A percentile compares a stretch with the other conserved stretches of the same genome.
Conservation (phyloP, 2,888 invertebrate species). For the Dicroscelio sp. region DNA sequence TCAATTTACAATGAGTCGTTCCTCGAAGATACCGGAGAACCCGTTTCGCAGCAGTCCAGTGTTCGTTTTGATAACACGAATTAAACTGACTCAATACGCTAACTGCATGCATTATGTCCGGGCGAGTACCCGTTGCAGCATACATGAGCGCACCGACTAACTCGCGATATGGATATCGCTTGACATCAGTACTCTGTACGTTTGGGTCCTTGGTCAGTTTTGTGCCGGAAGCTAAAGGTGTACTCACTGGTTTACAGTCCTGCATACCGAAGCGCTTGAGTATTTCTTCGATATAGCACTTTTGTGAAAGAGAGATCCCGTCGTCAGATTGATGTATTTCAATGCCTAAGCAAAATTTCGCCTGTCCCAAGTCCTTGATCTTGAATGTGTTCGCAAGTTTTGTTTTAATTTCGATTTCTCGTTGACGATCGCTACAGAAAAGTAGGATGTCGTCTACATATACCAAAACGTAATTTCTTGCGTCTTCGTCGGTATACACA, state of each 20-base stretch:
- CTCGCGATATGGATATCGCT: not conserved
- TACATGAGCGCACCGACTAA: not conserved
- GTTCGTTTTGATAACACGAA: not conserved
- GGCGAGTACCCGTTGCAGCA: not conserved
- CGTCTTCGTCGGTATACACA: not conserved
- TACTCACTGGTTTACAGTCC: not conserved
- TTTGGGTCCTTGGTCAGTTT: not conserved
- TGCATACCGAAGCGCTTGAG: constrained; percentile 28
- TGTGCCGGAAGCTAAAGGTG: not conserved
- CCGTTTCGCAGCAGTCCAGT: not conserved
- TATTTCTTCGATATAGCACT: not conserved
- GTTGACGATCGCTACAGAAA: not conserved
- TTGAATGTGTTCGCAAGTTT: constrained; percentile 64
- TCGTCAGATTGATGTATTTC: constrained; percentile 70
- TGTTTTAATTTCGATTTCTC: not conserved
- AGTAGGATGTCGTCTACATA: not conserved
- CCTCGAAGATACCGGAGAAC: not conserved
- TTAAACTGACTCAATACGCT: not conserved
- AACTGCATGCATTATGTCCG: not conserved
- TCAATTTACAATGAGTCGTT: not conserved
- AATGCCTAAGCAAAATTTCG: constrained; percentile 81
- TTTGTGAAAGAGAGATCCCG: not conserved
- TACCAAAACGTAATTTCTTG: not conserved
- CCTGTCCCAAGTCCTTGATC: constrained; percentile 81
- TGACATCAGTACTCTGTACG: not conserved